These are phyloP conservation scores for Drosophila setosimentum DNA, from an alignment of 2,888 invertebrate genomes.

Conservation along the genomic window DNA sequence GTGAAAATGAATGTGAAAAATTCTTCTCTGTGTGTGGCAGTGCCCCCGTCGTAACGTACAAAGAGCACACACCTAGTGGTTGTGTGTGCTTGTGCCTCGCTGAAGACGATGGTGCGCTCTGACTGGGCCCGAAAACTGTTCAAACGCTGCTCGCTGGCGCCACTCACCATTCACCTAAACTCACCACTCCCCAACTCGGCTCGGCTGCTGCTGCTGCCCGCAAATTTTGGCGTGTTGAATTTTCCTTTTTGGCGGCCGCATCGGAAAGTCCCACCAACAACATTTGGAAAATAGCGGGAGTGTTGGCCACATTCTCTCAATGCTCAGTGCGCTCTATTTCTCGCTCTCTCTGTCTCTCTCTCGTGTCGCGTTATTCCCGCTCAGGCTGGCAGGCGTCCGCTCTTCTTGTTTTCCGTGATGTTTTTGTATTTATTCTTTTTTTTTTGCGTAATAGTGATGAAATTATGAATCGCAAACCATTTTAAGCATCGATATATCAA, in stretches of 20 bases:
- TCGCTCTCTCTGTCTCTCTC: neutral
- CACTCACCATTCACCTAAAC: conserved; percentile 7
- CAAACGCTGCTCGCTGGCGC: conserved; percentile 53
- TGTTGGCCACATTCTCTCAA: conserved; percentile 20
- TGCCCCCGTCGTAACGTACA: conserved; percentile 76
- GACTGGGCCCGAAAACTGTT: conserved; percentile 57
- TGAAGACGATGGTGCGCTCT: conserved; percentile 81
- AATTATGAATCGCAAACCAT: conserved; percentile 16
- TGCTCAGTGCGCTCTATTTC: conserved; percentile 11
- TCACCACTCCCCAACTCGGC: neutral
- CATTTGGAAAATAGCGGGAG: conserved; percentile 69
- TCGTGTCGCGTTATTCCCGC: neutral
- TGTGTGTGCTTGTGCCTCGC: conserved; percentile 76
- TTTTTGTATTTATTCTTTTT: conserved; percentile 32
- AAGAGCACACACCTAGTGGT: conserved; percentile 80
- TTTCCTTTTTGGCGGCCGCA: conserved; percentile 45
- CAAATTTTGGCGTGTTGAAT: conserved; percentile 59
- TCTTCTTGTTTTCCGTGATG: conserved; percentile 23
- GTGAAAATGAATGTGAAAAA: conserved; percentile 64
- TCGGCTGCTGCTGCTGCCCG: conserved; percentile 43
- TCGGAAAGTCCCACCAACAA: conserved; percentile 62
- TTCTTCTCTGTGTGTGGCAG: conserved; percentile 71
- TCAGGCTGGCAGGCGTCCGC: conserved; percentile 1
- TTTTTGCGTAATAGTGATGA: conserved; percentile 31
- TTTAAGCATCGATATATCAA: conserved; percentile 2